A percentile compares a stretch with the other conserved stretches of the same genome.
phyloP scores from a whole-genome alignment of 1,140 invertebrate genomes.

The Drosophila mayri region DNA sequence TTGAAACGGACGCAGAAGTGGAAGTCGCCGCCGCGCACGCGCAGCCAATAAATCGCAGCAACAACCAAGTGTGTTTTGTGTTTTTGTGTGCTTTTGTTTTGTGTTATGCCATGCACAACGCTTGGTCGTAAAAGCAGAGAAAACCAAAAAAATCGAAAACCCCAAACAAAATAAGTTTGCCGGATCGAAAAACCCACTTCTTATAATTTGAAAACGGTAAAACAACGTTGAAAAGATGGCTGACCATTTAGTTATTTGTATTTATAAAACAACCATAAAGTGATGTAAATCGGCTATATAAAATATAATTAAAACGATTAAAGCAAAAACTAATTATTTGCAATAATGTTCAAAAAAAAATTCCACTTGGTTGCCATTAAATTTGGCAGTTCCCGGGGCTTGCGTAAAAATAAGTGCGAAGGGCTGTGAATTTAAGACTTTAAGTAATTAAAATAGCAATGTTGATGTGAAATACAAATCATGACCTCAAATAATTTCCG shows the following conservation, averaged over 20 bases:
- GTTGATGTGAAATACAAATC: conserved; percentile 3
- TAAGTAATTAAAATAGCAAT: conserved; percentile 17
- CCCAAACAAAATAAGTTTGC: conserved; percentile 30
- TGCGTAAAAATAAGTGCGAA: conserved; percentile 36
- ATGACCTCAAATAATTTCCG: background rate
- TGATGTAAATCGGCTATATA: conserved; percentile 46
- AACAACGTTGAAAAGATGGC: conserved; percentile 55
- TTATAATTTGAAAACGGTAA: conserved; percentile 47
- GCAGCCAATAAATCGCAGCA: conserved; percentile 49
- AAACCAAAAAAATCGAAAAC: conserved; percentile 51
- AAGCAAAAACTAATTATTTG: conserved; percentile 58
- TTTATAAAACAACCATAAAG: conserved; percentile 22
- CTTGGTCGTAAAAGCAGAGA: conserved; percentile 46
- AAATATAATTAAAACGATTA: conserved; percentile 62
- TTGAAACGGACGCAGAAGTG: conserved; percentile 63
- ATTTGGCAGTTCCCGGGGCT: conserved; percentile 23
- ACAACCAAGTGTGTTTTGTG: conserved; percentile 43
- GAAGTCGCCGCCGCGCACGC: conserved; percentile 56
- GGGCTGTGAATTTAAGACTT: conserved; percentile 13
- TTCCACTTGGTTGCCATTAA: conserved; percentile 12
- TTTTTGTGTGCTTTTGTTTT: conserved; percentile 62
- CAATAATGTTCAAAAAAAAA: conserved; percentile 30
- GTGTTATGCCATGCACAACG: conserved; percentile 48
- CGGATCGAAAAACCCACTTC: conserved; percentile 35
- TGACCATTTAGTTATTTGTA: conserved; percentile 52